Evolutionary conservation across 1,140 invertebrate species (phyloP).

Genomic region (Acromyrmex charruanus): DNA sequence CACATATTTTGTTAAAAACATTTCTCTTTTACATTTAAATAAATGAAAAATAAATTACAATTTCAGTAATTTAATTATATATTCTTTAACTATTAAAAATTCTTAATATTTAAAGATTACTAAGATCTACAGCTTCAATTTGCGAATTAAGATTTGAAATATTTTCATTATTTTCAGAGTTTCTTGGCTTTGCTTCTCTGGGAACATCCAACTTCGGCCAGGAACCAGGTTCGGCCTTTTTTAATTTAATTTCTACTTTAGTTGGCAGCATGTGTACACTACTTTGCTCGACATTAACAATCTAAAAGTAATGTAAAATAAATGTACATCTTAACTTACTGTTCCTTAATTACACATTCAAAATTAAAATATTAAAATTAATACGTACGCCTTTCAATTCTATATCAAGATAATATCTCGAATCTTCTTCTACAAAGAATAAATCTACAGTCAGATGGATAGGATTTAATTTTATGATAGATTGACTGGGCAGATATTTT

Average conservation of each 20-base stretch:
- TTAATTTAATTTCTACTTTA: slow-evolving; percentile 98
- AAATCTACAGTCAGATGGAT: slow-evolving; percentile 92
- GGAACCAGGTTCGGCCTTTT: slow-evolving; percentile 93
- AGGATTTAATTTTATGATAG: slow-evolving; percentile 93
- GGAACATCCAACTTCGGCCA: slow-evolving; percentile 94
- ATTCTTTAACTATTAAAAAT: neutral
- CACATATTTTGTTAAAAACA: neutral
- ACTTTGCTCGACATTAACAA: slow-evolving; percentile 90
- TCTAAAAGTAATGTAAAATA: slow-evolving; percentile 85
- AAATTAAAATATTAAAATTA: slow-evolving; percentile 26
- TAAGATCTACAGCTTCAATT: slow-evolving; percentile 86
- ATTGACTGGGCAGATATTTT: slow-evolving; percentile 93
- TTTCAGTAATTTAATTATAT: neutral
- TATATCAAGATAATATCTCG: slow-evolving; percentile 92
- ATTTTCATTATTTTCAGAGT: slow-evolving; percentile 75
- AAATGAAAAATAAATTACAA: slow-evolving; percentile 16
- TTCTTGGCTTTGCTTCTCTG: slow-evolving; percentile 69
- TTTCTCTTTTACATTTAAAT: neutral
- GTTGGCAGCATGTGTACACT: slow-evolving; percentile 93
- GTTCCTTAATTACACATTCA: neutral
- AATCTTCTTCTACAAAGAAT: slow-evolving; percentile 93
- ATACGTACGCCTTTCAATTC: slow-evolving; percentile 94
- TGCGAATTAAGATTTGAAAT: slow-evolving; percentile 80
- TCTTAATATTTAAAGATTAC: slow-evolving; percentile 76
- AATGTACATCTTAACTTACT: slow-evolving; percentile 1